phyloP scores from a whole-genome alignment of 2,888 invertebrate genomes.

The Andrena bicolor region DNA sequence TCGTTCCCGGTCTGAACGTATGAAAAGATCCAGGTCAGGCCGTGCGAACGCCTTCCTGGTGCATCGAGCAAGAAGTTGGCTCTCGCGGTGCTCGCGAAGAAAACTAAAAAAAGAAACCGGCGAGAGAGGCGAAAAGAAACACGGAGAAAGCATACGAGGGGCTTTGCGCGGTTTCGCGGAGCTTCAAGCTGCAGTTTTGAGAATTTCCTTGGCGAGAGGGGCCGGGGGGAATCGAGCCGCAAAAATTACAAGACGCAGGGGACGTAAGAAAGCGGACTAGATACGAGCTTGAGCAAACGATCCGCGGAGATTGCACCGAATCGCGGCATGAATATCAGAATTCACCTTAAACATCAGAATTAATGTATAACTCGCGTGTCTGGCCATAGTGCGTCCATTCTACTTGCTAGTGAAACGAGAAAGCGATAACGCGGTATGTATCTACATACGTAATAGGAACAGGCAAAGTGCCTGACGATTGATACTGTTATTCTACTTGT shows the following conservation, averaged over 20 bases:
- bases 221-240: slow-evolving; percentile 26
- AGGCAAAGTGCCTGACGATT: too few relatives aligned
- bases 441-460: too few relatives aligned
- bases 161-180: slow-evolving; percentile 42
- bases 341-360: background rate
- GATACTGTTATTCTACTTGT: too few relatives aligned
- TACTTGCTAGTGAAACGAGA: background rate
- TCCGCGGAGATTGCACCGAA: background rate
- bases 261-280: background rate
- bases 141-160: slow-evolving; percentile 15
- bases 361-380: slow-evolving; percentile 6
- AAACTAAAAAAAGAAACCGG: slow-evolving; percentile 27
- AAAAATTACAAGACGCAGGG: slow-evolving; percentile 24
- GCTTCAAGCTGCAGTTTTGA: slow-evolving; percentile 36
- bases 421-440: too few relatives aligned
- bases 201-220: slow-evolving; percentile 30
- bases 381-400: background rate
- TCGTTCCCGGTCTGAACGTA: slow-evolving; percentile 56
- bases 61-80: slow-evolving; percentile 60
- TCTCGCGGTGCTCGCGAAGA: slow-evolving; percentile 38
- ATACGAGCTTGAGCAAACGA: background rate
- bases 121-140: slow-evolving; percentile 29
- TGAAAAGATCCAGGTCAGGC: slow-evolving; percentile 70
- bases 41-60: slow-evolving; percentile 61
- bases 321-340: background rate